Base-by-base conservation (phyloP, 1,140 invertebrate species). In the Macrotrachela quadricornifera region DNA sequence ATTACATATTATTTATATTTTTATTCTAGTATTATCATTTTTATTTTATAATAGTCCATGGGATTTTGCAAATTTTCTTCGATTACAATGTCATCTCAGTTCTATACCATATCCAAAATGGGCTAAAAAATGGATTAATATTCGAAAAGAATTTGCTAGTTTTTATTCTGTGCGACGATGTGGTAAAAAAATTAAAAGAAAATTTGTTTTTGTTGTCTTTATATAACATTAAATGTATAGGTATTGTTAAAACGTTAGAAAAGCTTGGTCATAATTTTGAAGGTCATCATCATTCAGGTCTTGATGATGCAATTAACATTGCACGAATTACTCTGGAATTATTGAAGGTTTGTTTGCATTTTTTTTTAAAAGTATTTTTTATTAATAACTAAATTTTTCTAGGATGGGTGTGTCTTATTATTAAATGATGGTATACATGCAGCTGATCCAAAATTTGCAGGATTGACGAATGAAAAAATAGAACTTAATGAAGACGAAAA, bases 281-380 rank as follows among this genome's bases (percentile, higher is more conserved):
- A 60, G 77, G 77, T 8, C 59, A 65, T 12, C 70, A 67, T 15
- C 77, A 79, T 59, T 74, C 71, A 61, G 77, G 77, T 10, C 44
- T 53, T n/a, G 75, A 78, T 61, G 77, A 79, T 63, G 67, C 77
- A 13, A 58, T 61, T 1, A 79, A 79, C 59, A 78, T 79, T 58
- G 74, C 75, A 4, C 63, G 67, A 21, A 70, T 79, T n/a, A n/a
- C n/a, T n/a, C n/a, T n/a, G n/a, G n/a, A n/a, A n/a, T n/a, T n/a
- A n/a, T n/a, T n/a, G n/a, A n/a, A n/a, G n/a, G n/a, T n/a, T n/a
- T n/a, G n/a, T n/a, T n/a, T n/a, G n/a, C n/a, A n/a, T n/a, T n/a
- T n/a, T n/a, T n/a, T n/a, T n/a, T n/a, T n/a, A n/a, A n/a, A n/a
- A n/a, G n/a, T n/a, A n/a, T n/a, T n/a, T n/a, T n/a, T n/a, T n/a